Evolutionary conservation across 2,113 vertebrate species (phyloP).

Genomic region (Gnathonemus longibarbis): DNA sequence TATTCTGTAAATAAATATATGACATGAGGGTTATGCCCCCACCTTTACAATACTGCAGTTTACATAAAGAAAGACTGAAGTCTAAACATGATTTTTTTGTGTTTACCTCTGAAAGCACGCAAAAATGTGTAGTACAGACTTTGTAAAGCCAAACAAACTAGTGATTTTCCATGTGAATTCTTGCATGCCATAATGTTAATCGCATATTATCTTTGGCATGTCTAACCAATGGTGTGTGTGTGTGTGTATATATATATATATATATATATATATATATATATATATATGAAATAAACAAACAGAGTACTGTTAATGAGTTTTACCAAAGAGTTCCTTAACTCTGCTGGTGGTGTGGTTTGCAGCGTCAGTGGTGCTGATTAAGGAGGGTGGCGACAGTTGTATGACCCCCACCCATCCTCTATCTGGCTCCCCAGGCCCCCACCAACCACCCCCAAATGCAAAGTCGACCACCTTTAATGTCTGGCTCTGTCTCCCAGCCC

Average conservation of each 20-base stretch:
- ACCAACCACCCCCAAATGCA: background rate
- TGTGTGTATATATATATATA: background rate
- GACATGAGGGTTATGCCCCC: background rate
- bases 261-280: background rate
- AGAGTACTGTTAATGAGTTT: background rate
- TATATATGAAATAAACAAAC: background rate
- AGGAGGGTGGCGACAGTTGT: background rate
- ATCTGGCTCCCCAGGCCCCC: background rate
- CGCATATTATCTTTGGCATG: background rate
- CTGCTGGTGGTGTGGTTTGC: too few species aligned
- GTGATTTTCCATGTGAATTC: background rate
- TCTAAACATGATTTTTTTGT: background rate
- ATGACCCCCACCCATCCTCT: background rate
- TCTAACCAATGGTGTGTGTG: background rate
- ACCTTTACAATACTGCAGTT: background rate
- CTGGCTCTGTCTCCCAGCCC: conserved; percentile 1
- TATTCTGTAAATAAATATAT: background rate
- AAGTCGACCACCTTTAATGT: conserved; percentile 19
- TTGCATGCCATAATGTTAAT: background rate
- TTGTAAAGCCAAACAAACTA: background rate
- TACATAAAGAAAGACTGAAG: background rate
- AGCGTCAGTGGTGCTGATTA: background rate
- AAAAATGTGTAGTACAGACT: background rate
- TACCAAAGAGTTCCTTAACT: background rate
- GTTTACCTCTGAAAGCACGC: background rate